Evolutionary conservation across 2,113 vertebrate species (phyloP).

Genomic region (Brachionichthys hirsutus): DNA sequence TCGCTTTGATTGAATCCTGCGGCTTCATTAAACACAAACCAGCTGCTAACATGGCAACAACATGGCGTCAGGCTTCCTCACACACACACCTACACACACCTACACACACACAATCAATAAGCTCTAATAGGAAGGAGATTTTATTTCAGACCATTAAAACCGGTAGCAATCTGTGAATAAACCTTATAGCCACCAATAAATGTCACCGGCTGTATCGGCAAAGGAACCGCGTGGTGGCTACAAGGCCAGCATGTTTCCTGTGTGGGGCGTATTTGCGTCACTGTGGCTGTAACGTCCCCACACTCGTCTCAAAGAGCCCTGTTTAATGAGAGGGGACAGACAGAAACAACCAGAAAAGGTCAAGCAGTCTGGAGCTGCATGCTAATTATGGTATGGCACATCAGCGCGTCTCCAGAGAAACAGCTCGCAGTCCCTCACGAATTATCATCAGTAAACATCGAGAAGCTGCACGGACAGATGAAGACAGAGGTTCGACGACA

Average conservation of each 20-base stretch:
- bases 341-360: slow-evolving; percentile 58
- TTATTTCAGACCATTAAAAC: not conserved
- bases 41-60: too few relatives aligned
- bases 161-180: slow-evolving; percentile 35
- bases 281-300: slow-evolving; percentile 34
- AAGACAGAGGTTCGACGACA: slow-evolving; percentile 6
- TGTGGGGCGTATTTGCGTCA: slow-evolving; percentile 48
- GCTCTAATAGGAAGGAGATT: slow-evolving; percentile 3
- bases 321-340: slow-evolving; percentile 55
- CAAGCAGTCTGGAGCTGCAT: slow-evolving; percentile 59
- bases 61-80: not conserved
- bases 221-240: slow-evolving; percentile 38
- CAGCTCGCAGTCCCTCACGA: slow-evolving; percentile 45
- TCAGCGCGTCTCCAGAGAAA: slow-evolving; percentile 18
- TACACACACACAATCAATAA: not conserved
- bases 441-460: slow-evolving; percentile 51
- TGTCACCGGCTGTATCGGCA: slow-evolving; percentile 49
- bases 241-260: slow-evolving; percentile 40
- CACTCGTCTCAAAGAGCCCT: slow-evolving; percentile 41
- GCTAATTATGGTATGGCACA: slow-evolving; percentile 63
- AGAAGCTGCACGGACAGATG: slow-evolving; percentile 9
- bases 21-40: not conserved
- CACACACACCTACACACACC: too few relatives aligned
- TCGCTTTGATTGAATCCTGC: slow-evolving; percentile 44
- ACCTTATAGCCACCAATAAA: slow-evolving; percentile 47